phyloP scores from a whole-genome alignment of 2,888 invertebrate genomes.

The Ochropleura plecta region DNA sequence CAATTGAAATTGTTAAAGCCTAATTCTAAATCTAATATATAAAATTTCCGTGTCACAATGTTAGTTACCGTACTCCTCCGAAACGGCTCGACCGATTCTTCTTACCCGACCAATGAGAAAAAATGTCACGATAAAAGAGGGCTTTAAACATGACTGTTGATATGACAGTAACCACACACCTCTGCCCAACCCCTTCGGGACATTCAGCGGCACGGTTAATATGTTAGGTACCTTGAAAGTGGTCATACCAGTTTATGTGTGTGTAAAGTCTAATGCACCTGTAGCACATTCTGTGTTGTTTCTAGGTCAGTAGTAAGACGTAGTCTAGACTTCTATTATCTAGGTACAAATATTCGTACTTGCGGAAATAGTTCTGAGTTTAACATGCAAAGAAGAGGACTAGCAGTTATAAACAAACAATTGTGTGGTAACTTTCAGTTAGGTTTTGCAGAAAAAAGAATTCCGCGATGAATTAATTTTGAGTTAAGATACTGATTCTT shows the following conservation, averaged over 20 bases:
- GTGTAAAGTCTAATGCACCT: neutral
- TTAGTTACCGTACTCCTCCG: too few species aligned
- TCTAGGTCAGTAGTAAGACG: constrained; percentile 28
- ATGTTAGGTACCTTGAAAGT: constrained; percentile 19
- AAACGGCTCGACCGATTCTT: too few species aligned
- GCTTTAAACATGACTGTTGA: too few species aligned
- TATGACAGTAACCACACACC: neutral
- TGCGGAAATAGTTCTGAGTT: neutral
- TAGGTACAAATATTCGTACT: neutral
- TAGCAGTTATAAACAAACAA: neutral
- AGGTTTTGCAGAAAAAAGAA: neutral
- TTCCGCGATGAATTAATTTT: neutral
- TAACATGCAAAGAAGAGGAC: neutral
- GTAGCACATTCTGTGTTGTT: constrained; percentile 3
- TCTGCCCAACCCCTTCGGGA: neutral
- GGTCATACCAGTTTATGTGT: constrained; percentile 20
- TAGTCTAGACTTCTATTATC: constrained; percentile 1
- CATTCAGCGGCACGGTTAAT: neutral
- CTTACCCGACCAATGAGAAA: too few species aligned
- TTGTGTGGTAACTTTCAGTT: neutral
- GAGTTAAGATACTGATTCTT: neutral
- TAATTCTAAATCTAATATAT: too few species aligned
- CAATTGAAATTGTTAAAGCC: too few species aligned
- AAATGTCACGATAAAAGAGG: too few species aligned
- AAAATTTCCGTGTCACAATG: too few species aligned